phyloP scores from a whole-genome alignment of 2,888 invertebrate species.

The Eurytoma adleriae region DNA sequence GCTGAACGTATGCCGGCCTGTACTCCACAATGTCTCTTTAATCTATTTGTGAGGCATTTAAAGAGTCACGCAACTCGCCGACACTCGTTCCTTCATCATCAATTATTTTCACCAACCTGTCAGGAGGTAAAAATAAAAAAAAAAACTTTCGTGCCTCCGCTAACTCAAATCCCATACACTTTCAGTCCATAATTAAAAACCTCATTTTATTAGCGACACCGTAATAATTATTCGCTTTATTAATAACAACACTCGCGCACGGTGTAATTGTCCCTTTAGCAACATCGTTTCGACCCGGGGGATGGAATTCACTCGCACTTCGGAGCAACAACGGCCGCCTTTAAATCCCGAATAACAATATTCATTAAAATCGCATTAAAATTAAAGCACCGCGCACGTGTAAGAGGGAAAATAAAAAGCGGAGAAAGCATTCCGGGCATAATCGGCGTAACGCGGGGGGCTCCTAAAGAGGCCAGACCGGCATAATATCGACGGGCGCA shows the following conservation, averaged over 20 bases:
- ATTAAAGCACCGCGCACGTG: neutral
- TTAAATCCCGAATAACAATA: neutral
- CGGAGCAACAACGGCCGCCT: neutral
- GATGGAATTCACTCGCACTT: neutral
- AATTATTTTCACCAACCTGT: too few species aligned
- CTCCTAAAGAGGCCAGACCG: neutral
- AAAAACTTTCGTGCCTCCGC: too few species aligned
- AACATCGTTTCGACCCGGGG: neutral
- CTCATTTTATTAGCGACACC: too few species aligned
- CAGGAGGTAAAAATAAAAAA: too few species aligned
- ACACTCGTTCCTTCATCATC: too few species aligned
- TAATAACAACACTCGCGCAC: neutral
- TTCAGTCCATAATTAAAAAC: too few species aligned
- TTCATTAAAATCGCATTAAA: conserved; percentile 24
- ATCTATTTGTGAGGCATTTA: conserved; percentile 4
- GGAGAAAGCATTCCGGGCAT: neutral
- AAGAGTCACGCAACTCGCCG: neutral
- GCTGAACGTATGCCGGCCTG: neutral
- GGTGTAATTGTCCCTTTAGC: neutral
- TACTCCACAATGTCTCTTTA: neutral
- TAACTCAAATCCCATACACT: too few species aligned
- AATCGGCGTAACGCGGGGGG: too few species aligned
- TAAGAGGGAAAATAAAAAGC: too few species aligned
- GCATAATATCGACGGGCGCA: neutral
- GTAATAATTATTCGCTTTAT: neutral